Base-by-base conservation (phyloP, 2,113 vertebrate species). In the Spea multiplicata region DNA sequence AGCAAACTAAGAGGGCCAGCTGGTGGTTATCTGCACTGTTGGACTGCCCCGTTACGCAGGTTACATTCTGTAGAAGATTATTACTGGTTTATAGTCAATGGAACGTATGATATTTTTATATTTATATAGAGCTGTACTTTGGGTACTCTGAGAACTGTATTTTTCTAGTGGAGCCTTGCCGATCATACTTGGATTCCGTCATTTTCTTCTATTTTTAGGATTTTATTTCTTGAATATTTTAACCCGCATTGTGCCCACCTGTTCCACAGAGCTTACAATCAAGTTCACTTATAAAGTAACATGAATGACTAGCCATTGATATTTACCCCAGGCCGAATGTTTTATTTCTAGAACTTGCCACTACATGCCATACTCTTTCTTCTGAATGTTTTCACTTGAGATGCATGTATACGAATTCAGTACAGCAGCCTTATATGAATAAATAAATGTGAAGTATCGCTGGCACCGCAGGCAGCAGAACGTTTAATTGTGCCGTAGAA, bases 381-480 rank as follows among this genome's bases (percentile, higher is more conserved):
- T 46, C 12, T 44, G 6, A n/a, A 59, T 69, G 66, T 44, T 76
- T 44, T 44, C 46, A n/a, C 52, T 49, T 6, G 64, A 46, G 65
- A 14, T 59, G 44, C 45, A 3, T 76, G 30, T 59, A 14, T 66
- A 66, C 47, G 6, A 44, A 30, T 59, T 59, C 66, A 47, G 9
- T 70, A 69, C 50, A 12, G 66, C 44, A 48, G 75, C 52, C 45
- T 61, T 45, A 61, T 61, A 70, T 10, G 69, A 76, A 76, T 59
- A 76, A 76, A 69, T 70, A 59, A 48, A 55, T 66, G 45, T 14
- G 5, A 49, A 70, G 75, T 53, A 59, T 76, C 52, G 44, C n/a
- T 44, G n/a, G 44, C 75, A 49, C 75, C 46, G 16, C 66, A 70
- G 66, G 75, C 66, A 69, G 75, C 66, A 76, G 66, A 76, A 76